Evolutionary conservation across 2,113 vertebrate species (phyloP).

Genomic region (Chaetodon auriga): DNA sequence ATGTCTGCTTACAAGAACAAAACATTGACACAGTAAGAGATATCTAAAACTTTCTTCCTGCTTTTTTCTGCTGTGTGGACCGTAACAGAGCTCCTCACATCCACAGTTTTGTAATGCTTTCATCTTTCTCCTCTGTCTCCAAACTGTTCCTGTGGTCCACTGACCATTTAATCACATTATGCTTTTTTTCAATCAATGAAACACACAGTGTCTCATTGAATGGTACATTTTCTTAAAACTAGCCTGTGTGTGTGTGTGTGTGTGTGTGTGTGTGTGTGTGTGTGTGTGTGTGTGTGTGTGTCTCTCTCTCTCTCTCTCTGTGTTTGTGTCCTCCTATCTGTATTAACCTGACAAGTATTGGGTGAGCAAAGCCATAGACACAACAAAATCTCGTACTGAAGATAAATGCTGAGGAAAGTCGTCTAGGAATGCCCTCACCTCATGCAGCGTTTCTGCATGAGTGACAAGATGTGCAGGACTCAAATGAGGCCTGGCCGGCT

Average conservation of each 20-base stretch:
- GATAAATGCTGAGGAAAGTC: conserved; percentile 43
- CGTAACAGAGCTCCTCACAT: conserved; percentile 13
- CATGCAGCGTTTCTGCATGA: conserved; percentile 52
- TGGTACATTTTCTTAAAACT: conserved; percentile 13
- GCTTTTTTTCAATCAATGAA: conserved; percentile 5
- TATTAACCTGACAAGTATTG: conserved; percentile 32
- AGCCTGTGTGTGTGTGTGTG: conserved; percentile 13
- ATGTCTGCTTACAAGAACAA: background rate
- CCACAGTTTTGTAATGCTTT: conserved; percentile 39
- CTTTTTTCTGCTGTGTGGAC: conserved; percentile 9
- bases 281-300: conserved; percentile 23
- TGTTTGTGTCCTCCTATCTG: conserved; percentile 11
- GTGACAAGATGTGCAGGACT: conserved; percentile 32
- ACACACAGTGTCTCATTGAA: conserved; percentile 22
- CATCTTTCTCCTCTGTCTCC: conserved; percentile 27
- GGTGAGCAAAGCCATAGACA: conserved; percentile 60
- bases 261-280: conserved; percentile 17
- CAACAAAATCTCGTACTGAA: conserved; percentile 63
- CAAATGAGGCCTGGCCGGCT: conserved; percentile 62
- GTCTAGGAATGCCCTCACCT: conserved; percentile 71
- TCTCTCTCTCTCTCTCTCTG: too few species aligned
- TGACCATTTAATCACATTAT: conserved; percentile 28
- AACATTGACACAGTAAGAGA: too few species aligned
- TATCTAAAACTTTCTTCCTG: too few species aligned
- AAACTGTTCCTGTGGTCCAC: conserved; percentile 19